These are phyloP conservation scores for Fregetta grallaria DNA, from an alignment of 2,113 vertebrate genomes.

Conservation along the genomic window DNA sequence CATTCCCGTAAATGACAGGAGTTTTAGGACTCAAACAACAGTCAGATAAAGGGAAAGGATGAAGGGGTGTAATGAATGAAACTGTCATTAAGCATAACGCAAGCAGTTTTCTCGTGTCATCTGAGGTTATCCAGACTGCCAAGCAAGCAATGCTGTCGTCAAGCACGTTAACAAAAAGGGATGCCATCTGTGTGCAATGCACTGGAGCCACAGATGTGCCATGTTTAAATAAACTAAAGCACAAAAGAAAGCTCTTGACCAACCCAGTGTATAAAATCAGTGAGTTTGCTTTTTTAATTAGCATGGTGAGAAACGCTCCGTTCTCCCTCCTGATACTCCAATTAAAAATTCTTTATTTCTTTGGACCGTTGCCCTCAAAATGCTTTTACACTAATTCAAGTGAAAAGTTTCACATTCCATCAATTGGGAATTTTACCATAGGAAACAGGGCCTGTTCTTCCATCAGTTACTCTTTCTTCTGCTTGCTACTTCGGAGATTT, in stretches of 20 bases:
- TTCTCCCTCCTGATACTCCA: background rate
- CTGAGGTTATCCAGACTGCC: constrained; percentile 40
- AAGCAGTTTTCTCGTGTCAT: constrained; percentile 30
- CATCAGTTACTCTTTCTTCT: background rate
- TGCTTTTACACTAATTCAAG: background rate
- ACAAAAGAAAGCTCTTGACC: background rate
- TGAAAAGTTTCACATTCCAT: background rate
- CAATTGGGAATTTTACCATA: background rate
- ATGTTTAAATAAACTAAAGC: background rate
- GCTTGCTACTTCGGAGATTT: background rate
- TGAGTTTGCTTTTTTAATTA: background rate
- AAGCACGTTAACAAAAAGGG: constrained; percentile 46
- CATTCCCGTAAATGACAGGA: constrained; percentile 12
- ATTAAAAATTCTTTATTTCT: background rate
- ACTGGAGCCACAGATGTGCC: background rate
- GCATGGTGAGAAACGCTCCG: background rate
- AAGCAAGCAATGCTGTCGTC: constrained; percentile 53
- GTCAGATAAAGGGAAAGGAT: constrained; percentile 29
- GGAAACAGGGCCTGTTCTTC: background rate
- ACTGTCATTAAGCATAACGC: constrained; percentile 29
- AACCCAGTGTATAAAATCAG: background rate
- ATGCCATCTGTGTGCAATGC: constrained; percentile 2
- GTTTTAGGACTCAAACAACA: constrained; percentile 20
- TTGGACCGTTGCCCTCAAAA: background rate
- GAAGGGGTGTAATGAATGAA: constrained; percentile 46